phyloP scores from a whole-genome alignment of 2,888 invertebrate species.

The Troides oblongomaculatus region DNA sequence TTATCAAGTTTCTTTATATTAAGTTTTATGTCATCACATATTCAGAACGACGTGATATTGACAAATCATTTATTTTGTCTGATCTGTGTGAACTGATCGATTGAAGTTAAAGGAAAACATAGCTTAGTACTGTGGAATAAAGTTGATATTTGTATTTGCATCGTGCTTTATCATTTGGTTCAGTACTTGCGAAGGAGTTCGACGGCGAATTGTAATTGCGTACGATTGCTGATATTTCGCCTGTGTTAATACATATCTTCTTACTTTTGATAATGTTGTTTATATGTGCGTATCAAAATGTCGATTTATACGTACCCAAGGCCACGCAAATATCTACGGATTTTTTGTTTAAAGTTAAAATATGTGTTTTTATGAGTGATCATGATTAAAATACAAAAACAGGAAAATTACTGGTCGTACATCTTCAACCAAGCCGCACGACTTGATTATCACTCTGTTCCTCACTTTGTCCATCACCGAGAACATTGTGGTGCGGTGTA shows the following conservation, averaged over 20 bases:
- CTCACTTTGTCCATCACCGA: too few species aligned
- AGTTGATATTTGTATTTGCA: not conserved
- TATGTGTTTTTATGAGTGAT: too few species aligned
- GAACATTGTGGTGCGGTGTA: too few species aligned
- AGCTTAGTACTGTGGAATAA: not conserved
- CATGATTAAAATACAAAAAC: too few species aligned
- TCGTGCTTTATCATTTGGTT: not conserved
- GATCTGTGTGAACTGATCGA: not conserved
- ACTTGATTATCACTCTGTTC: too few species aligned
- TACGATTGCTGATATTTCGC: not conserved
- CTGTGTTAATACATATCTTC: not conserved
- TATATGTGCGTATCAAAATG: not conserved
- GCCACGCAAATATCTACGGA: not conserved
- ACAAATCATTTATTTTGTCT: not conserved
- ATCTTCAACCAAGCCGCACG: too few species aligned
- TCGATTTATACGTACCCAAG: not conserved
- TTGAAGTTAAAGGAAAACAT: not conserved
- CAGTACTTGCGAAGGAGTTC: not conserved
- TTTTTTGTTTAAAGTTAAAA: not conserved
- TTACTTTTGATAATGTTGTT: conserved; percentile 1
- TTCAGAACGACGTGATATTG: not conserved
- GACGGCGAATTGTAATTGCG: not conserved
- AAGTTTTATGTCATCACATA: not conserved
- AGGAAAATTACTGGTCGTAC: too few species aligned
- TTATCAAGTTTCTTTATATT: too few species aligned